Percentiles rank a stretch among this genome's conserved stretches.
These are phyloP conservation scores for Dreissena rostriformis DNA, from an alignment of 1,140 invertebrate species.

Conservation along the genomic window DNA sequence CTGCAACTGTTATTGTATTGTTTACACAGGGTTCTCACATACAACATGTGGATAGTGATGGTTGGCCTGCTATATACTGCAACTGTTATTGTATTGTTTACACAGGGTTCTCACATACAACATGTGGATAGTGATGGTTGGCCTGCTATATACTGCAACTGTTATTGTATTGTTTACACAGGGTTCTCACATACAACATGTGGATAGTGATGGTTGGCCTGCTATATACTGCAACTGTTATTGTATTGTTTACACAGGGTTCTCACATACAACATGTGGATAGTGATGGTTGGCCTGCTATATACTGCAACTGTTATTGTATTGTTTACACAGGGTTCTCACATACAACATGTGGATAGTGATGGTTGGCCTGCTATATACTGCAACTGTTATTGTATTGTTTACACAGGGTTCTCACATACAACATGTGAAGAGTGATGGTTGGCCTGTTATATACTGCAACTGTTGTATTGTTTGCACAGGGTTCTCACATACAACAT, in stretches of 20 bases:
- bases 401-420: conserved; percentile 66
- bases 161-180: conserved; percentile 44
- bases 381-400: too few species aligned
- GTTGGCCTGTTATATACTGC: conserved; percentile 39
- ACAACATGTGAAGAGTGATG: conserved; percentile 68
- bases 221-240: too few species aligned
- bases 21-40: conserved; percentile 66
- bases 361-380: conserved; percentile 57
- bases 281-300: conserved; percentile 64
- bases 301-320: too few species aligned
- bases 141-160: conserved; percentile 6
- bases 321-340: conserved; percentile 62
- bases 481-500: conserved; percentile 70
- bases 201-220: conserved; percentile 68
- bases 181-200: conserved; percentile 68
- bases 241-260: conserved; percentile 60
- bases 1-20: too few species aligned
- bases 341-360: conserved; percentile 68
- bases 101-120: conserved; percentile 71
- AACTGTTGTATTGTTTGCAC: conserved; percentile 19
- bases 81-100: not conserved
- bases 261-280: conserved; percentile 65
- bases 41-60: conserved; percentile 68
- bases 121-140: conserved; percentile 65
- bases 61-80: conserved; percentile 40